These are phyloP conservation scores for Daphoenositta chrysoptera DNA, from an alignment of 2,113 vertebrate species.

Conservation along the genomic window DNA sequence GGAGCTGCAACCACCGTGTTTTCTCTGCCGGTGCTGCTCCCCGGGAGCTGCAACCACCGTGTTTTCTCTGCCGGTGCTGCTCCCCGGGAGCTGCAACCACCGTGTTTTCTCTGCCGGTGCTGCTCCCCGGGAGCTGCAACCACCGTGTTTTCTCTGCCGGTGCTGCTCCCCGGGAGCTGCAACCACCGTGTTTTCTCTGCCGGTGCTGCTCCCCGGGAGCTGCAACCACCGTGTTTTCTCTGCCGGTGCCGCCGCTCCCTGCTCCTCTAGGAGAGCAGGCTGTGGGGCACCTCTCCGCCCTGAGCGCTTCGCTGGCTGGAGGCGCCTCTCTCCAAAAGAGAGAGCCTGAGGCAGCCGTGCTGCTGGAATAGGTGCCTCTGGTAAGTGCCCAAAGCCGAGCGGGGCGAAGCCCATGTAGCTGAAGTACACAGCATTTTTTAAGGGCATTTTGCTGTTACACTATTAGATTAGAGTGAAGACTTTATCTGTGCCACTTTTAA, in stretches of 20 bases:
- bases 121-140: neutral
- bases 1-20: neutral
- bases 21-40: neutral
- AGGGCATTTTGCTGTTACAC: neutral
- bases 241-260: neutral
- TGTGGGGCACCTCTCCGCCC: neutral
- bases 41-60: neutral
- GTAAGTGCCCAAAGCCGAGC: neutral
- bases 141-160: neutral
- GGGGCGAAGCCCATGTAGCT: accelerated
- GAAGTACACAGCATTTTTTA: neutral
- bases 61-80: neutral
- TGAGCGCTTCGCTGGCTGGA: neutral
- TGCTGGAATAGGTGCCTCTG: neutral
- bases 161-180: neutral
- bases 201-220: neutral
- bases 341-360: neutral
- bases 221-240: neutral
- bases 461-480: neutral
- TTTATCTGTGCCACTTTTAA: neutral
- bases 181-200: neutral
- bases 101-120: too few relatives aligned
- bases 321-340: neutral
- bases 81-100: neutral
- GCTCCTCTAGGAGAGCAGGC: neutral